Base-by-base conservation (phyloP, 2,888 invertebrate species). In the Drosophila trichaetosa region DNA sequence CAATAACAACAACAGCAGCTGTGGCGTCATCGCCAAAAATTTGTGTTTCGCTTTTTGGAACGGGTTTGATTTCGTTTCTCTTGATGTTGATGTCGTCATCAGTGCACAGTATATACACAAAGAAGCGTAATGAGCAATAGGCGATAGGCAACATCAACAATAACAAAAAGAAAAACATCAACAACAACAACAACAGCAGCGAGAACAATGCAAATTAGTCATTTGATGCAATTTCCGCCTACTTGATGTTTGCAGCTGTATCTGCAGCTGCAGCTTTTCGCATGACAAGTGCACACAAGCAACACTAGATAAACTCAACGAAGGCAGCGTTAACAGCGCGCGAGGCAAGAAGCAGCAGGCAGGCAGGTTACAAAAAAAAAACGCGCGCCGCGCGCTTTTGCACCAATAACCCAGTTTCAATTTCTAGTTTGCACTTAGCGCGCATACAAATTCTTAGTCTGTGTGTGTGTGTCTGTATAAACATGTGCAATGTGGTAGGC, bases 401-500 rank as follows among this genome's bases (percentile, higher is more conserved):
- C 83, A 87, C 90, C 90, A 87, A 87, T 87, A 87, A 87, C 86
- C 86, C 76, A 87, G 90, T 84, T 84, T 89, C 87, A 69, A 82
- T 89, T 90, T 90, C 86, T 90, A 87, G 86, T 86, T 90, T 81
- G 82, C 89, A 88, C 88, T 89, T 73, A 75, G 46, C 42, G 53
- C 46, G 69, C 73, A 62, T 69, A 74, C 61, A 79, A 89, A 70
- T 74, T 54, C 64, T 70, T 52, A 38, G 21, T 49, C 33, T 65
- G 51, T 70, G 51, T 59, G 51, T 66, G 27, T 60, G 52, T 51
- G 27, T 60, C 49, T 51, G 51, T 63, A 46, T 58, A 60, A 64
- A 63, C 69, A 78, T 78, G 73, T 64, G 76, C 69, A 69, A 60
- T 56, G 61, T 82, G 62, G 40, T 53, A 61, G 59, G 63, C 64